Percentiles rank a stretch among this genome's conserved stretches.
Conservation (phyloP, 2,113 vertebrate genomes). For the Etheostoma cragini region DNA sequence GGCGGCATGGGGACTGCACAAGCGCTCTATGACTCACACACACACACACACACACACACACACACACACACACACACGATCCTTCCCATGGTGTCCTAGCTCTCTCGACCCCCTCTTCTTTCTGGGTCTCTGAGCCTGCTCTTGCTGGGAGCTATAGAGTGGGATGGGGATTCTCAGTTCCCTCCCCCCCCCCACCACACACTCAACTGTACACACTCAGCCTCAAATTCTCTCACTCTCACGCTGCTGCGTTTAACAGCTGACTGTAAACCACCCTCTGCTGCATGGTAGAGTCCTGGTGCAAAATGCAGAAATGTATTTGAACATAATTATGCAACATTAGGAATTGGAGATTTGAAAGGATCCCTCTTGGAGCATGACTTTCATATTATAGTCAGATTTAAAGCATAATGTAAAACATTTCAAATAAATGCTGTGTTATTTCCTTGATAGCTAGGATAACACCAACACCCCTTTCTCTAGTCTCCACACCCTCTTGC, state of each 20-base stretch:
- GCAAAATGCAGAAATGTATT: conserved; percentile 43
- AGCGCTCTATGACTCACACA: conserved; percentile 63
- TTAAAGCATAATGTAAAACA: neutral
- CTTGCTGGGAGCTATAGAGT: conserved; percentile 51
- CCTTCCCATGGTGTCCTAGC: conserved; percentile 36
- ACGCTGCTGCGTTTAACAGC: conserved; percentile 63
- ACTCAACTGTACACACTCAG: conserved; percentile 26
- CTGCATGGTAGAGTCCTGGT: conserved; percentile 38
- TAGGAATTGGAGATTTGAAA: neutral
- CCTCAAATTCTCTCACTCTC: conserved; percentile 61
- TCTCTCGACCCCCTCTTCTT: conserved; percentile 40
- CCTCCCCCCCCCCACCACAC: conserved; percentile 35
- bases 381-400: neutral
- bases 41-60: conserved; percentile 8
- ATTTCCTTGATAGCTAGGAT: neutral
- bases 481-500: conserved; percentile 33
- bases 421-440: neutral
- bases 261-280: conserved; percentile 57
- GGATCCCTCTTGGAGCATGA: neutral
- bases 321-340: neutral
- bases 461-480: neutral
- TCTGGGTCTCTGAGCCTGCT: conserved; percentile 32
- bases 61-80: conserved; percentile 17
- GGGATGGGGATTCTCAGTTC: conserved; percentile 49
- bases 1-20: conserved; percentile 41